Conservation (phyloP, 2,888 invertebrate genomes). For the Calameuta idolon region DNA sequence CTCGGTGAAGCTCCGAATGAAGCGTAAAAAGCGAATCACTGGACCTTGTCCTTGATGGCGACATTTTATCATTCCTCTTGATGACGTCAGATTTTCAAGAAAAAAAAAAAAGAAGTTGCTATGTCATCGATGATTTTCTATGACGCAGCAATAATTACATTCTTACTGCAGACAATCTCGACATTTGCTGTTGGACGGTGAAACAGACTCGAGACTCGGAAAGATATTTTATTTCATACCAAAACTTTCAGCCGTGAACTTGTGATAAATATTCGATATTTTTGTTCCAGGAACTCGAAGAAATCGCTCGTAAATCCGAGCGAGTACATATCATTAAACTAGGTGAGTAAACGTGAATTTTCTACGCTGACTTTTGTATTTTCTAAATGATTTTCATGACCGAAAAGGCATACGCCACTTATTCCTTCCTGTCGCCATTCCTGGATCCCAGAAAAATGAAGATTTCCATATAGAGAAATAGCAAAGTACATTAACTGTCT, state of each 20-base stretch:
- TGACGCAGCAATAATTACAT: background rate
- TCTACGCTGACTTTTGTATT: background rate
- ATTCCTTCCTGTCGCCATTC: background rate
- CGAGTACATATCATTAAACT: constrained; percentile 79
- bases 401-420: background rate
- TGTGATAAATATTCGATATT: constrained; percentile 23
- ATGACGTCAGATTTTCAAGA: background rate
- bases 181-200: background rate
- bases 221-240: background rate
- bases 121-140: background rate
- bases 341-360: constrained; percentile 70
- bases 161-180: background rate
- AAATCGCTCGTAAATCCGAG: constrained; percentile 72
- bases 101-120: background rate
- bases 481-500: background rate
- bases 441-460: background rate
- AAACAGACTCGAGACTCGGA: background rate
- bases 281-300: constrained; percentile 76
- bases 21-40: background rate
- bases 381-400: background rate
- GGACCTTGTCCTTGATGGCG: background rate
- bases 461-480: background rate
- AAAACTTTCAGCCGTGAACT: background rate
- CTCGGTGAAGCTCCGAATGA: background rate
- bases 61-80: background rate